Conservation (phyloP, 1,140 invertebrate genomes). For the Danaus plexippus region DNA sequence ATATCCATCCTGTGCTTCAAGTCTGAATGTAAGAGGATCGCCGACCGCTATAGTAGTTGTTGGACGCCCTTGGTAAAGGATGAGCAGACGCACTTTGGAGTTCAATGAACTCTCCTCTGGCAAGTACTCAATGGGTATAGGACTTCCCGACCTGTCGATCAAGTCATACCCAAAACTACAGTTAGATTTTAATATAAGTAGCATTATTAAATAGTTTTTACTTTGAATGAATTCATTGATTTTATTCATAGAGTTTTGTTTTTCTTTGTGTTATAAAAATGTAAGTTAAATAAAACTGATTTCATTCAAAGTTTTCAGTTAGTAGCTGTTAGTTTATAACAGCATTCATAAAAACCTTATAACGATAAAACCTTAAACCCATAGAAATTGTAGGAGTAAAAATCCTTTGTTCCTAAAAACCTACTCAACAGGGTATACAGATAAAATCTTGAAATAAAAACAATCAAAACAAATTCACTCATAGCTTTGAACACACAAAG, state of each 20-base stretch:
- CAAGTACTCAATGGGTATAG: conserved; percentile 91
- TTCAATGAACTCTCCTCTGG: conserved; percentile 92
- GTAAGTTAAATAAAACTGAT: conserved; percentile 12
- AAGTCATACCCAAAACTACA: conserved; percentile 57
- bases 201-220: conserved; percentile 18
- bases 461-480: conserved; percentile 27
- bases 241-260: neutral
- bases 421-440: conserved; percentile 11
- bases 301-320: conserved; percentile 67
- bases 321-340: conserved; percentile 71
- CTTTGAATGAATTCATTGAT: conserved; percentile 52
- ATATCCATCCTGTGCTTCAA: conserved; percentile 91
- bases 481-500: neutral
- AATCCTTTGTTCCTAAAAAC: conserved; percentile 2
- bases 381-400: conserved; percentile 13
- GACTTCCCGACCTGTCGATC: conserved; percentile 84
- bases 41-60: conserved; percentile 96
- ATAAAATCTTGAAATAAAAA: conserved; percentile 20
- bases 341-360: conserved; percentile 46
- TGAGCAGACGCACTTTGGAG: conserved; percentile 87
- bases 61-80: conserved; percentile 89
- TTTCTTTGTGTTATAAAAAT: neutral
- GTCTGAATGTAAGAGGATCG: conserved; percentile 89
- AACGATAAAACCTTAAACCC: conserved; percentile 15
- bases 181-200: conserved; percentile 54